These are phyloP conservation scores for Echinarachnius parma DNA, from an alignment of 53 echinoderm and acorn worm species.

Conservation along the genomic window DNA sequence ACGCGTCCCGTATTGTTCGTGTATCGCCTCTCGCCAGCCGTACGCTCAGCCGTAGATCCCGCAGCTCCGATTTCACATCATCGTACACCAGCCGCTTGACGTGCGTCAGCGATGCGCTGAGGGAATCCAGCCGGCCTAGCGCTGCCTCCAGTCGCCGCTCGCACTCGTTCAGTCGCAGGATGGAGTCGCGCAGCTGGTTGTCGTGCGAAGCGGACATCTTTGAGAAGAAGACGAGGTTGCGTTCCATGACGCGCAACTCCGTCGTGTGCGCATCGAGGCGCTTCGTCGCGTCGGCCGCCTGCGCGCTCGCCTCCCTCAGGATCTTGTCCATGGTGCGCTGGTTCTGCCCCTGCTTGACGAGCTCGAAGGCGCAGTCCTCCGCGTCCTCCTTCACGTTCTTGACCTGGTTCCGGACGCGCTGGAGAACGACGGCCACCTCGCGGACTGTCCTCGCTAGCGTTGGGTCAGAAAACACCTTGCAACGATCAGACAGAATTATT, in stretches of 20 bases:
- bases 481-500: too few relatives aligned
- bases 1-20: slow-evolving; percentile 4
- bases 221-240: slow-evolving; percentile 69
- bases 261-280: slow-evolving; percentile 44
- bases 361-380: slow-evolving; percentile 74
- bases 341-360: slow-evolving; percentile 60
- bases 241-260: slow-evolving; percentile 40
- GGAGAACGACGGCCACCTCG: slow-evolving; percentile 59
- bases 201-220: slow-evolving; percentile 75
- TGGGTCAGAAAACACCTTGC: slow-evolving; percentile 84
- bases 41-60: slow-evolving; percentile 32
- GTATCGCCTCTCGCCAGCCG: slow-evolving; percentile 32
- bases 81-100: slow-evolving; percentile 30
- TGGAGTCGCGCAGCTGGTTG: slow-evolving; percentile 63
- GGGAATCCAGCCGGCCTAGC: slow-evolving; percentile 32
- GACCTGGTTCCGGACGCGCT: slow-evolving; percentile 58
- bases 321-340: slow-evolving; percentile 56
- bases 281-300: slow-evolving; percentile 32
- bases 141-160: slow-evolving; percentile 17
- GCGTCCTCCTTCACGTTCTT: slow-evolving; percentile 70
- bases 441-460: slow-evolving; percentile 71
- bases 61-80: slow-evolving; percentile 31
- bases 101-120: slow-evolving; percentile 13
- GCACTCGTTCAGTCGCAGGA: slow-evolving; percentile 31
- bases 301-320: slow-evolving; percentile 54